Base-by-base conservation (phyloP, 2,113 vertebrate genomes). In the Mormyrus lacerda region DNA sequence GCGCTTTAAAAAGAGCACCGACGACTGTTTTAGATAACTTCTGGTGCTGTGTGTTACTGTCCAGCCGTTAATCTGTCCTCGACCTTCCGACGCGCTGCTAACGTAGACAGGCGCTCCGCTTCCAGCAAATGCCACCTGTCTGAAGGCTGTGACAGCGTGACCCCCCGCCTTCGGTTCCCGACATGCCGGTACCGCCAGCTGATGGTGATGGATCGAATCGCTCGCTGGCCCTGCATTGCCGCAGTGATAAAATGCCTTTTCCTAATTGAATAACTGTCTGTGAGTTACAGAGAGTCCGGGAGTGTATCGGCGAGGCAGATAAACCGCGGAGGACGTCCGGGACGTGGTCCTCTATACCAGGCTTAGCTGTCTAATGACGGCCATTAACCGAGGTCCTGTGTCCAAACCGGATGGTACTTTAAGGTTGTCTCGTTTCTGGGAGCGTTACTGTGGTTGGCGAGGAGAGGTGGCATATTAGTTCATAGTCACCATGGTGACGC, bases 211-310 rank as follows among this genome's bases (percentile, higher is more conserved):
- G 92, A 96, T 94, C 19, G 91, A 39, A 86, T 92, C 93, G 93
- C 94, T 92, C 94, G 91, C 89, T 84, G 2, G 90, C 92, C 89
- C 92, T 90, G 89, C 89, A 89, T 91, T 91, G 91, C 94, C 92
- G 92, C 92, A 90, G 90, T 94, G 93, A 95, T 95, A 92, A 94
- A 95, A 93, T 92, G 92, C 90, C 83, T 89, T 92, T 90, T 88
- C 85, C 90, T 94, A 95, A 96, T 95, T 94, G 92, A 94, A 94
- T 95, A 91, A 92, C 92, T 90, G 91, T 93, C 91, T 91, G 92
- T 92, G 90, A 91, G 90, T 92, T 92, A 89, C 92, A 87, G 65
- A 61, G 89, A 85, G 91, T 31, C 27, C 89, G 90, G 92, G 91
- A 92, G 92, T 93, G 92, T 93, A 92, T 91, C 89, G 89, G 89